phyloP scores from a whole-genome alignment of 1,140 invertebrate genomes.

The Cephus cinctus region DNA sequence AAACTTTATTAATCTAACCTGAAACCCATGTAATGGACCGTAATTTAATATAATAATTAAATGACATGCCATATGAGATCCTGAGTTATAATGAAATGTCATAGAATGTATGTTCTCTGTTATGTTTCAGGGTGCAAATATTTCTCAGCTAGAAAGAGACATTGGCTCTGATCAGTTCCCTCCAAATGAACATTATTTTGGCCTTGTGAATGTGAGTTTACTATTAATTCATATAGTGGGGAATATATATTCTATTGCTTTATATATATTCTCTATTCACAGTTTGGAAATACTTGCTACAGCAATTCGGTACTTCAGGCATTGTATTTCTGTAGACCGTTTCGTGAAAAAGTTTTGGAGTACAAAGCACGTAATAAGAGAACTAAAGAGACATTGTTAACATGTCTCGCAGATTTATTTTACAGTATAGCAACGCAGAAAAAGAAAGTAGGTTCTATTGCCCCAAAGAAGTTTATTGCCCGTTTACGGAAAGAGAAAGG shows the following conservation, averaged over 20 bases:
- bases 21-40: too few species aligned
- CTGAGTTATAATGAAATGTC: too few species aligned
- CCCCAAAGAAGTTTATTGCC: constrained; percentile 99
- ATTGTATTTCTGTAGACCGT: constrained; percentile 98
- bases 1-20: too few species aligned
- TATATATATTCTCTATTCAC: constrained; percentile 50
- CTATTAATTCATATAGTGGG: neutral
- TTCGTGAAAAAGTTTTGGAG: constrained; percentile 96
- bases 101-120: too few species aligned
- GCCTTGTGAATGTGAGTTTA: constrained; percentile 91
- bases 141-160: constrained; percentile 96
- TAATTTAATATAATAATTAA: too few species aligned
- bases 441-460: constrained; percentile 98
- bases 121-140: constrained; percentile 86
- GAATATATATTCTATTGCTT: neutral
- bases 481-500: constrained; percentile 98
- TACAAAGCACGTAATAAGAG: constrained; percentile 98
- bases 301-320: constrained; percentile 99
- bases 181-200: constrained; percentile 98
- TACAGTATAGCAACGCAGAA: constrained; percentile 99
- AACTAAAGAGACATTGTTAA: constrained; percentile 96
- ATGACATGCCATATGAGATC: too few species aligned
- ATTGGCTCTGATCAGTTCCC: constrained; percentile 97
- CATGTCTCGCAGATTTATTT: constrained; percentile 97
- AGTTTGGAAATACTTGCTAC: constrained; percentile 99